A percentile compares a stretch with the other conserved stretches of the same genome.
Conservation (phyloP, 2,888 invertebrate species). For the Sinopyrophorus schimmeli region DNA sequence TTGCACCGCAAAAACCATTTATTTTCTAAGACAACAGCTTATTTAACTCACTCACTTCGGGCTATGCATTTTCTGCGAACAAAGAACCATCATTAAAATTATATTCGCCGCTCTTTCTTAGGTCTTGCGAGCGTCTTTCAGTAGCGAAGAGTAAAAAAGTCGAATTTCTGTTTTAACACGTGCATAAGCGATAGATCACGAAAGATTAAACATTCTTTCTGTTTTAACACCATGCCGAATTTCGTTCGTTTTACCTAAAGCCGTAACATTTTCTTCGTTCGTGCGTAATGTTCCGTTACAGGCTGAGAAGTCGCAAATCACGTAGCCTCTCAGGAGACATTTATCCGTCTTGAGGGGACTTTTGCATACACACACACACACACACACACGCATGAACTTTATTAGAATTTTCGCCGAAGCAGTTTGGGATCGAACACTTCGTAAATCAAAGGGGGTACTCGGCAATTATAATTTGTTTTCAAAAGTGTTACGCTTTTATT, state of each 20-base stretch:
- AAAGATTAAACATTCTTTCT: conserved; percentile 13
- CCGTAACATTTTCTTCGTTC: conserved; percentile 16
- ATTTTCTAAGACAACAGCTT: too few species aligned
- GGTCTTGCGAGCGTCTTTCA: conserved; percentile 2
- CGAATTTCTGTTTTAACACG: conserved; percentile 13
- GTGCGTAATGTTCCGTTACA: conserved; percentile 9
- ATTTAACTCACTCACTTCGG: background rate
- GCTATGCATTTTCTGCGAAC: conserved; percentile 2
- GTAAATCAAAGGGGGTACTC: conserved; percentile 20
- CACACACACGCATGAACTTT: too few species aligned
- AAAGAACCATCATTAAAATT: conserved; percentile 15
- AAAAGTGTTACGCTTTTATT: background rate
- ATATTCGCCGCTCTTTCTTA: conserved; percentile 1
- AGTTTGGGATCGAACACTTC: conserved; percentile 1
- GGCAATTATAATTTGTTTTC: conserved; percentile 18
- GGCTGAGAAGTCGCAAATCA: conserved; percentile 12
- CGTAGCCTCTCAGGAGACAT: conserved; percentile 17
- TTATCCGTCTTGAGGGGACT: conserved; percentile 11
- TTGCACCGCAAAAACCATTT: too few species aligned
- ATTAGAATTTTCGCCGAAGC: conserved; percentile 7
- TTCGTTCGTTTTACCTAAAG: background rate
- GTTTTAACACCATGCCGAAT: conserved; percentile 13
- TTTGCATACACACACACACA: conserved; percentile 13
- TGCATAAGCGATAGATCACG: conserved; percentile 13
- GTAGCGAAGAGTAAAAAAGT: conserved; percentile 7